Conservation (phyloP, 2,113 vertebrate genomes). For the Paramisgurnus dabryanus region DNA sequence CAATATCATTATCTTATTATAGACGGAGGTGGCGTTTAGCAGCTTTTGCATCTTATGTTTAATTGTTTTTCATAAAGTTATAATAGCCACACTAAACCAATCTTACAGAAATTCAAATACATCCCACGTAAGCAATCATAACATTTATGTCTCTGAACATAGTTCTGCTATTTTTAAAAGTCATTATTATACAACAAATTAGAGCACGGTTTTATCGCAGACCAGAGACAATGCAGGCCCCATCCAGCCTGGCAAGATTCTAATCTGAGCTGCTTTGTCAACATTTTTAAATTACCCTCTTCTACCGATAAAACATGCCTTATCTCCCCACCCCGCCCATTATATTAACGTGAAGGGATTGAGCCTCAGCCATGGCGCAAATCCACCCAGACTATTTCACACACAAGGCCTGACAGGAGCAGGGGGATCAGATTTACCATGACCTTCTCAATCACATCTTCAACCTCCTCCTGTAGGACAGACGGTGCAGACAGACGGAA, state of each 20-base stretch:
- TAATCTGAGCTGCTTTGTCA: constrained; percentile 47
- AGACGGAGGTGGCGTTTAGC: no score
- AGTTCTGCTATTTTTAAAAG: constrained; percentile 9
- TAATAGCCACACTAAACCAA: neutral
- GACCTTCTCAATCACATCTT: constrained; percentile 39
- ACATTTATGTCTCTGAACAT: neutral
- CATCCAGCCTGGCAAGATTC: constrained; percentile 35
- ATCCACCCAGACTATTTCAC: constrained; percentile 25
- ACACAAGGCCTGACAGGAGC: constrained; percentile 50
- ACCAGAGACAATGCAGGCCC: constrained; percentile 34
- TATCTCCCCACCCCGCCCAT: constrained; percentile 29
- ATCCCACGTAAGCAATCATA: constrained; percentile 17
- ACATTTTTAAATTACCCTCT: constrained; percentile 48
- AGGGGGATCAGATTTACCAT: constrained; percentile 22
- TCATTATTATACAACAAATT: constrained; percentile 43
- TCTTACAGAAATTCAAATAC: neutral
- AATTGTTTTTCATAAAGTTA: no score
- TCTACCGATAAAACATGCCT: constrained; percentile 19
- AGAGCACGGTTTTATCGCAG: constrained; percentile 32
- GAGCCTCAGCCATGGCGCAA: constrained; percentile 16
- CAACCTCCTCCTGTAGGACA: constrained; percentile 15
- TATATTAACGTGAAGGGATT: constrained; percentile 15
- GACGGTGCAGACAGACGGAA: neutral
- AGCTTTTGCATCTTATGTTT: no score
- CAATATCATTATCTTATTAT: no score